Base-by-base conservation (phyloP, 2,888 invertebrate genomes). In the Disparrhopalites patrizii region DNA sequence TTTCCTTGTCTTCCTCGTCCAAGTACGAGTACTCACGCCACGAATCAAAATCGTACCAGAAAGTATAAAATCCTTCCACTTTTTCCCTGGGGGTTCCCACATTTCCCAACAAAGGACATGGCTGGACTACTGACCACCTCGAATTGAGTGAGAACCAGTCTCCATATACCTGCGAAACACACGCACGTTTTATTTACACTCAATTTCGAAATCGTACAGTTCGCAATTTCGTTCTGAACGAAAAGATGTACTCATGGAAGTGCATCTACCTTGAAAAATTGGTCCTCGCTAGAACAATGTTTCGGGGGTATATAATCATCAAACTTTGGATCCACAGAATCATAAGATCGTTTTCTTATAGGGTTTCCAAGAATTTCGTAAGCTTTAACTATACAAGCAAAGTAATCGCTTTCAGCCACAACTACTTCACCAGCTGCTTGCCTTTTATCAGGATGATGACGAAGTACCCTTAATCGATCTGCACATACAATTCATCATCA, bases 11-110 rank as follows among this genome's bases (percentile, higher is more conserved):
- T 79, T 99, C 98, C 81, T 98, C 97, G 79, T 99, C 99, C 74
- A 96, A 82, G 79, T 99, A 99, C 1, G 98, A 98, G 81, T 91
- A 99, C 79, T 99, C 99, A 69, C 99, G 85, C 99, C 99, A 99
- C 0, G 98, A 97, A 74, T 96, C 94, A 81, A 98, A 99, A 77
- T 93, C 89, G 79, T 91, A 97, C 99, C 99, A 99, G 80, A 97
- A 99, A 18, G 90, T 87, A 79, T 99, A 99, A 81, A 99, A 99
- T 54, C 83, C 81, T 78, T 98, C 94, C 0, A 99, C 97, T 76
- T 90, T 87, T 71, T 89, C 88, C 62, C 93, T 84, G 1, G 87
- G 81, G 62, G 91, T 87, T 66, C 88, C 83, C n/a, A 85, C 84
- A 77, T 87, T 86, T 7, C 88, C 93, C 58, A 99, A 82, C 67